Base-by-base conservation (phyloP, 1,140 invertebrate species). In the Neodiprion pinetum region DNA sequence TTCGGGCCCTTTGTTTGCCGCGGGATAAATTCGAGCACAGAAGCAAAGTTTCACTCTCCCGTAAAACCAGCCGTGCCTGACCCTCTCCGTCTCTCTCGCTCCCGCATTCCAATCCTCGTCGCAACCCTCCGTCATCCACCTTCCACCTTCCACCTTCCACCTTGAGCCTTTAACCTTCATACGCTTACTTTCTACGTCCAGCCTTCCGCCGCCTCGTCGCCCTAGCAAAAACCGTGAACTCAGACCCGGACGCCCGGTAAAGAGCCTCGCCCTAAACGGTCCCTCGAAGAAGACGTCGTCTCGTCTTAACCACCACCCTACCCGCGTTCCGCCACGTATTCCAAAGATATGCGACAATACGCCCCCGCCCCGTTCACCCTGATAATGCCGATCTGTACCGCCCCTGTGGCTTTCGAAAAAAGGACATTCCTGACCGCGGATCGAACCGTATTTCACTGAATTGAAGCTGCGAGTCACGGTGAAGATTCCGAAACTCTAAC, bases 11-110 rank as follows among this genome's bases (percentile, higher is more conserved):
- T 61, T 14, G 53, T 61, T 61, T 61, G 53, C 53, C 9, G 53
- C 53, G 53, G 53, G 53, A 61, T 61, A 9, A 61, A 61, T 61
- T 61, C n/a, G n/a, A 61, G 53, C 53, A 61, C 53, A 61, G 53
- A 61, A 61, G 53, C 53, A 61, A 61, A 61, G 53, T 61, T 61
- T 61, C 53, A 61, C 53, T 61, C 53, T 61, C n/a, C 53, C 53
- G 53, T 61, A 61, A 61, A 61, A 61, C 53, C 53, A 61, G 53
- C 53, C 53, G 53, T 61, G 53, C n/a, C 53, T 61, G 53, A 14
- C 53, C 53, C 53, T 61, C 7, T 61, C 9, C 53, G 11, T 17
- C 53, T 61, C 53, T 61, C 53, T 61, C 53, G 53, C 53, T 61
- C 53, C n/a, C 53, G 53, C 53, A 12, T 61, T 61, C 53, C 53